Conservation (phyloP, 1,140 invertebrate species). For the Heterodera carotae region DNA sequence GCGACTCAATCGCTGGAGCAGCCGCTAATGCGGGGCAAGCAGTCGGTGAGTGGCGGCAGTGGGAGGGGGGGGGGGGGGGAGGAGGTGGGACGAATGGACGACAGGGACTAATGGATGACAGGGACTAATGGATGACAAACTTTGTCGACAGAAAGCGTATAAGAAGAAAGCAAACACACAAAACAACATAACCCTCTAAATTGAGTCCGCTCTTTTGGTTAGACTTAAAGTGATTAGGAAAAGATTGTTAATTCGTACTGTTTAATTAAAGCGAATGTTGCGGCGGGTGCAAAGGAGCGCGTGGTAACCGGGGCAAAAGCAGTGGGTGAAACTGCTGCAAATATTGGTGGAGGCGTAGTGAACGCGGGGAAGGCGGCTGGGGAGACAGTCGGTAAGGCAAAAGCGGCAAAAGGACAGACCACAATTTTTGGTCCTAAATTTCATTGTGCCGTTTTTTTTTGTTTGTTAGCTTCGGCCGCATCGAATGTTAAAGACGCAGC, state of each 20-base stretch:
- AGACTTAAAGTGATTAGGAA: no score
- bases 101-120: no score
- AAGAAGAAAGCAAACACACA: no score
- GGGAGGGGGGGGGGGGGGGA: no score
- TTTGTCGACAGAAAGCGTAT: no score
- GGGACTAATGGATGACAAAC: no score
- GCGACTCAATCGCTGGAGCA: slow-evolving; percentile 20
- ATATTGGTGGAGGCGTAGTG: slow-evolving; percentile 14
- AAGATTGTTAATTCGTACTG: not conserved
- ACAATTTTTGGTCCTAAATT: slow-evolving; percentile 1
- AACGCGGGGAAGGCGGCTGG: slow-evolving; percentile 20
- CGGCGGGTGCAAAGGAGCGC: slow-evolving; percentile 27
- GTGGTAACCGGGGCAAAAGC: slow-evolving; percentile 28
- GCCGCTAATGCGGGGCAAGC: slow-evolving; percentile 23
- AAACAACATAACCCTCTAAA: no score
- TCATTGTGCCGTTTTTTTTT: not conserved
- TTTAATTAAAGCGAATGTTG: slow-evolving; percentile 27
- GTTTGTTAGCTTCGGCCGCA: slow-evolving; percentile 18
- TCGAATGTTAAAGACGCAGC: slow-evolving; percentile 30
- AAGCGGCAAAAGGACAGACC: not conserved
- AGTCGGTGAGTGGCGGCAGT: slow-evolving; percentile 17
- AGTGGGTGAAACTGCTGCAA: slow-evolving; percentile 26
- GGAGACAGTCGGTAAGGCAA: slow-evolving; percentile 34
- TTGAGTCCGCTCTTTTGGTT: no score
- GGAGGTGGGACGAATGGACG: no score